A percentile compares a stretch with the other conserved stretches of the same genome.
These are phyloP conservation scores for Oithona nana DNA, from an alignment of 2,888 invertebrate genomes.

Conservation along the genomic window DNA sequence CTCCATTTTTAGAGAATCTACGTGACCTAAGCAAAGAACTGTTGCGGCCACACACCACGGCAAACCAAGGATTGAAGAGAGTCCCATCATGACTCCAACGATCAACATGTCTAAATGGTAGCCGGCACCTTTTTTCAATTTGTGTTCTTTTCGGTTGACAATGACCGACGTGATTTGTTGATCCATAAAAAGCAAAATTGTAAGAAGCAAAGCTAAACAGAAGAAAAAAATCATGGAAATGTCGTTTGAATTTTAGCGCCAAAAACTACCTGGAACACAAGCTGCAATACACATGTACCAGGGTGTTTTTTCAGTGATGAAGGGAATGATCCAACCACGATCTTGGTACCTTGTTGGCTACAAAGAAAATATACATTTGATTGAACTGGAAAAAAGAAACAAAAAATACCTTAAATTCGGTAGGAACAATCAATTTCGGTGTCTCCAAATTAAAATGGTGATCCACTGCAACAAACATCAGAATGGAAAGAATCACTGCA, in stretches of 20 bases:
- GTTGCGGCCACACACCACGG: conserved; percentile 97
- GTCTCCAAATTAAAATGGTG: conserved; percentile 7
- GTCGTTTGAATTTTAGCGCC: too few relatives aligned
- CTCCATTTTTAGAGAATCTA: conserved; percentile 82
- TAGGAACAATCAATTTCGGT: conserved; percentile 15
- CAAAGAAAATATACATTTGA: background rate
- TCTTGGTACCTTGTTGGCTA: conserved; percentile 15
- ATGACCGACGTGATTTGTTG: conserved; percentile 98
- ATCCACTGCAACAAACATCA: conserved; percentile 14
- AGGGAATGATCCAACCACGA: conserved; percentile 14
- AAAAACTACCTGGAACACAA: background rate
- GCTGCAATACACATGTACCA: conserved; percentile 14
- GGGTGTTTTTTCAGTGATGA: background rate
- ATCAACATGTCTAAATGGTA: conserved; percentile 87
- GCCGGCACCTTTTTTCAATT: conserved; percentile 88
- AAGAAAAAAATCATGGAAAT: too few relatives aligned
- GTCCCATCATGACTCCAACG: conserved; percentile 53
- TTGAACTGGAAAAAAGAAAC: background rate
- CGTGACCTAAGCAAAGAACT: conserved; percentile 89
- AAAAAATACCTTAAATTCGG: conserved; percentile 12
- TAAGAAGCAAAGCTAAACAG: conserved; percentile 43
- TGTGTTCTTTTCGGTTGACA: conserved; percentile 92
- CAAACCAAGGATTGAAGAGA: conserved; percentile 58
- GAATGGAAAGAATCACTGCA: conserved; percentile 84
- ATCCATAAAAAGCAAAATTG: conserved; percentile 98